Conservation (phyloP, 2,797 vertebrate species). For the Etheostoma nigrum region DNA sequence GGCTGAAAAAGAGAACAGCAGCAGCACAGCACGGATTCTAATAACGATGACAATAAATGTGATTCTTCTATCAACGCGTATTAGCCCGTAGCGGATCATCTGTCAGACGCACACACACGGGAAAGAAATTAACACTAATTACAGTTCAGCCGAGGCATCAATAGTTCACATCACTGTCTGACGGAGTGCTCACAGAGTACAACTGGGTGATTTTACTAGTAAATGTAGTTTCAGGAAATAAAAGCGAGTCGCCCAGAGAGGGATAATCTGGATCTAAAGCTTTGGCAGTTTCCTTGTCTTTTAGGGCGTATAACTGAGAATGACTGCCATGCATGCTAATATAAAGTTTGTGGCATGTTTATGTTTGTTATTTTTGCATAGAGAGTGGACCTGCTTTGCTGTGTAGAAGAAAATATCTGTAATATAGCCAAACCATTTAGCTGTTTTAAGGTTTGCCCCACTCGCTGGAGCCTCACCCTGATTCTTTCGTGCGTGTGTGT, state of each 20-base stretch:
- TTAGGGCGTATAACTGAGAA: background rate
- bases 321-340: background rate
- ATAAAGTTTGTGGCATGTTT: background rate
- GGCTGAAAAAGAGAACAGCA: conserved; percentile 29
- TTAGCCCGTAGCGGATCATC: conserved; percentile 55
- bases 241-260: conserved; percentile 5
- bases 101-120: conserved; percentile 47
- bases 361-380: background rate
- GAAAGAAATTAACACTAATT: conserved; percentile 69
- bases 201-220: conserved; percentile 21
- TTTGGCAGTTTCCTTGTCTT: conserved; percentile 7
- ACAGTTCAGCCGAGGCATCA: conserved; percentile 52
- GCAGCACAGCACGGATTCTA: conserved; percentile 26
- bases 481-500: conserved; percentile 29
- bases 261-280: conserved; percentile 14
- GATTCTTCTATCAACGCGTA: conserved; percentile 48
- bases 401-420: conserved; percentile 17
- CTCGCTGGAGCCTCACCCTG: conserved; percentile 7
- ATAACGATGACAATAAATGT: conserved; percentile 50
- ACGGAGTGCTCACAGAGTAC: conserved; percentile 23
- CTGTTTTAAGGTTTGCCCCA: conserved; percentile 2
- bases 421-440: conserved; percentile 22
- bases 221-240: conserved; percentile 21
- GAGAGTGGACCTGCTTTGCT: conserved; percentile 1
- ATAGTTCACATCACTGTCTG: conserved; percentile 36